These are phyloP conservation scores for Spondyliosoma cantharus DNA, from an alignment of 2,797 vertebrate genomes.

Conservation along the genomic window DNA sequence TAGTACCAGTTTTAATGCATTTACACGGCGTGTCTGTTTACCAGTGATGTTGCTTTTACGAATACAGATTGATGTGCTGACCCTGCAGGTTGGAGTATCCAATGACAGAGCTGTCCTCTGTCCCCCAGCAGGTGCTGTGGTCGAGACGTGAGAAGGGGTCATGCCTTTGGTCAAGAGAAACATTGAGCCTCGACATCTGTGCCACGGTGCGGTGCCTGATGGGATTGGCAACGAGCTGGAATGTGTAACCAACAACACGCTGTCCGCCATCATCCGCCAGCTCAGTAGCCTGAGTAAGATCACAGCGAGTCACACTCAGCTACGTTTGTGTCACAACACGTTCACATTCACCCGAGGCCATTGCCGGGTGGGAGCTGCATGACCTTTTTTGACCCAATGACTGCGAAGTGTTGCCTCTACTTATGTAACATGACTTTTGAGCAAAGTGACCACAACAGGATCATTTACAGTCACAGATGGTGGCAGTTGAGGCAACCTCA, in stretches of 20 bases:
- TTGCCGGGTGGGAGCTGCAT: background rate
- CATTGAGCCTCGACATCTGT: constrained; percentile 89
- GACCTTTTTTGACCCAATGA: background rate
- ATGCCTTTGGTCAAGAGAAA: constrained; percentile 93
- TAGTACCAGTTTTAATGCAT: background rate
- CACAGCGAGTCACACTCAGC: background rate
- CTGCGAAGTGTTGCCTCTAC: background rate
- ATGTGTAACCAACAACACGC: constrained; percentile 93
- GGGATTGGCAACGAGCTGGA: constrained; percentile 91
- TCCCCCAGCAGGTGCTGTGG: constrained; percentile 41
- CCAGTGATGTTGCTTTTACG: background rate
- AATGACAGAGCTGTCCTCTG: constrained; percentile 25
- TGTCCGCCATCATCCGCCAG: constrained; percentile 93
- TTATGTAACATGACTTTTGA: background rate
- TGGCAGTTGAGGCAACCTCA: background rate
- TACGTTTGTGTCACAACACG: background rate
- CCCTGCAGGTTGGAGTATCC: constrained; percentile 12
- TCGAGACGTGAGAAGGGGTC: constrained; percentile 58
- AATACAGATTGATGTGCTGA: constrained; percentile 1
- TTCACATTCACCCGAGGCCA: background rate
- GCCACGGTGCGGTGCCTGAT: constrained; percentile 87
- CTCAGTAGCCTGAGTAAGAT: constrained; percentile 92
- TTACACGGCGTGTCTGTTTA: background rate
- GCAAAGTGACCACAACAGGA: background rate
- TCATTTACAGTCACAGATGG: no score